Evolutionary conservation across 2,797 vertebrate genomes (phyloP).

Genomic region (Lepidocolaptes lacrymiger): DNA sequence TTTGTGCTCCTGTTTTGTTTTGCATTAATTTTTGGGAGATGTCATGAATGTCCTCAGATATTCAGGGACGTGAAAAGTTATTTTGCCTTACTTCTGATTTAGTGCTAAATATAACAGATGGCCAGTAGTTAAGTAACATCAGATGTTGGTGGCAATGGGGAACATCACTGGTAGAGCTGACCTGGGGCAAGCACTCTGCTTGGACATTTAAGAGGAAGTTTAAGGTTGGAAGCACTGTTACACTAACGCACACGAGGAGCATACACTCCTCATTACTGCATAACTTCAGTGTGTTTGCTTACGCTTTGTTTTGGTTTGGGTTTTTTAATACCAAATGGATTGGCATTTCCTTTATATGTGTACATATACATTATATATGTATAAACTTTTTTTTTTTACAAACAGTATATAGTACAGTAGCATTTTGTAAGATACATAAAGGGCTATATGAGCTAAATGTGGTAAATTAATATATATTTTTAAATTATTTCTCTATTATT

Average conservation of each 20-base stretch:
- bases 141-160: background rate
- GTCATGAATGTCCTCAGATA: background rate
- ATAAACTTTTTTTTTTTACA: conserved; percentile 35
- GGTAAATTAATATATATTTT: conserved; percentile 54
- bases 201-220: background rate
- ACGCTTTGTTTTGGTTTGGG: background rate
- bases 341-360: conserved; percentile 27
- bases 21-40: background rate
- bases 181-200: conserved; percentile 10
- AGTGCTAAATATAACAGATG: background rate
- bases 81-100: conserved; percentile 54
- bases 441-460: conserved; percentile 61
- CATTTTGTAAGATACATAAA: conserved; percentile 70
- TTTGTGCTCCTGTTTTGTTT: background rate
- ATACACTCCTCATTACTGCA: conserved; percentile 16
- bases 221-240: background rate
- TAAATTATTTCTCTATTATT: conserved; percentile 28
- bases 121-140: background rate
- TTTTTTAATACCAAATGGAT: background rate
- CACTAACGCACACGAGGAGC: background rate
- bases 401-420: conserved; percentile 4
- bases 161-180: conserved; percentile 10
- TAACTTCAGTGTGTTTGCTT: conserved; percentile 2
- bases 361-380: conserved; percentile 8
- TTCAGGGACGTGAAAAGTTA: background rate